These are phyloP conservation scores for Phrynocephalus versicolor DNA, from an alignment of 2,113 vertebrate species.

Conservation along the genomic window DNA sequence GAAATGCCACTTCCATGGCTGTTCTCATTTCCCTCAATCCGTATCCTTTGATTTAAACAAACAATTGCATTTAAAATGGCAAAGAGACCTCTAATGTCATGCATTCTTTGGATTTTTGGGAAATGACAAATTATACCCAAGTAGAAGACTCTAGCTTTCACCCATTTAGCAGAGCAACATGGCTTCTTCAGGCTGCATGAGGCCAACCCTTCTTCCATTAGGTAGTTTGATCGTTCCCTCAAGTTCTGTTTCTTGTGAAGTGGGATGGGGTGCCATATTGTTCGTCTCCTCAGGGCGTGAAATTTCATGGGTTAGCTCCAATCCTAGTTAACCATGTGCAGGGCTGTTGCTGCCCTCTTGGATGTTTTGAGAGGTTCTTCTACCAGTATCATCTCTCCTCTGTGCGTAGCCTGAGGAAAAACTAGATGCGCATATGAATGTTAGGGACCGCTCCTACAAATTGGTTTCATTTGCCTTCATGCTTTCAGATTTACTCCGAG, in stretches of 20 bases:
- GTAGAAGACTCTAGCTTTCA: neutral
- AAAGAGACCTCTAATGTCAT: neutral
- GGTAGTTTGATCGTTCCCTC: too few species aligned
- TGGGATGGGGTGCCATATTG: too few species aligned
- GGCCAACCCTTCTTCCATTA: too few species aligned
- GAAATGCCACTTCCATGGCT: neutral
- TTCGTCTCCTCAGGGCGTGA: too few species aligned
- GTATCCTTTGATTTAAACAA: neutral
- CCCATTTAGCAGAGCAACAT: too few species aligned
- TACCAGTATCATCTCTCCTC: neutral
- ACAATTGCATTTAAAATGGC: neutral
- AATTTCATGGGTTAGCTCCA: too few species aligned
- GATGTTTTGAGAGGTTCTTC: neutral
- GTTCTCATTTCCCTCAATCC: neutral
- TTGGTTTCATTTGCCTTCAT: neutral
- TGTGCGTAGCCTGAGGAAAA: too few species aligned
- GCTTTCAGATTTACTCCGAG: constrained; percentile 77
- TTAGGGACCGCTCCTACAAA: neutral
- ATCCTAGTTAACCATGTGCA: neutral
- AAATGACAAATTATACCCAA: too few species aligned
- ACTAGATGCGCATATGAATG: too few species aligned
- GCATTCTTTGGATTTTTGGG: neutral
- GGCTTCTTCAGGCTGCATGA: too few species aligned
- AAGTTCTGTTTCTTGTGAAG: too few species aligned
- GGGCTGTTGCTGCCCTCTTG: too few species aligned